These are phyloP conservation scores for Belonocnema kinseyi DNA, from an alignment of 1,140 invertebrate species.

Conservation along the genomic window DNA sequence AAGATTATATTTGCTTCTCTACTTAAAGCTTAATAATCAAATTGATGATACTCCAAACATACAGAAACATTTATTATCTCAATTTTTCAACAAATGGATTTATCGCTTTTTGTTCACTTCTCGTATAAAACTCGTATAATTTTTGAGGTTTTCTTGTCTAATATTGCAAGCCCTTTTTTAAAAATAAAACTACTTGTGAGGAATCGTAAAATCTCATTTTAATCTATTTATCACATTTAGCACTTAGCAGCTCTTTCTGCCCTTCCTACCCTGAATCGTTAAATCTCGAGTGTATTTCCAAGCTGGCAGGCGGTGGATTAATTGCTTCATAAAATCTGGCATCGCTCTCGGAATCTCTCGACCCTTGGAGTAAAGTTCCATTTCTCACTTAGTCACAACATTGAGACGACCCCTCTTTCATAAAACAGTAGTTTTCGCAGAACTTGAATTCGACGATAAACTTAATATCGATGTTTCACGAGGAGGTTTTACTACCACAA, in stretches of 20 bases:
- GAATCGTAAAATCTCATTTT: neutral
- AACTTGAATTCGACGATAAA: conserved; percentile 5
- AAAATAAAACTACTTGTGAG: neutral
- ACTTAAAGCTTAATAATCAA: too few species aligned
- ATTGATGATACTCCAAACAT: too few species aligned
- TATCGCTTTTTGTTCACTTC: too few species aligned
- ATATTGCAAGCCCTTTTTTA: too few species aligned
- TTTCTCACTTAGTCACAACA: conserved; percentile 30
- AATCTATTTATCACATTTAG: conserved; percentile 13
- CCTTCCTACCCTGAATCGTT: conserved; percentile 6
- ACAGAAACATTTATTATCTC: too few species aligned
- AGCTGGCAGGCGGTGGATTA: conserved; percentile 27
- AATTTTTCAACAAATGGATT: too few species aligned
- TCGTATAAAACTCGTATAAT: too few species aligned
- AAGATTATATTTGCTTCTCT: too few species aligned
- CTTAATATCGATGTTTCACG: conserved; percentile 7
- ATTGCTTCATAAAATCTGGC: conserved; percentile 31
- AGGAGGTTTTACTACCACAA: conserved; percentile 1
- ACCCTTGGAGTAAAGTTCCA: conserved; percentile 19
- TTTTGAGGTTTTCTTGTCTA: too few species aligned
- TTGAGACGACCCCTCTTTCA: conserved; percentile 14
- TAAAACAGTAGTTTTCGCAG: conserved; percentile 7
- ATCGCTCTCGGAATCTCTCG: conserved; percentile 27
- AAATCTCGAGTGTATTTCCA: conserved; percentile 20
- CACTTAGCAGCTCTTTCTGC: conserved; percentile 18